Evolutionary conservation across 2,797 vertebrate species (phyloP), one percentile per base, ranked within the genome.

Genomic region (Euphonia xanthogaster): DNA sequence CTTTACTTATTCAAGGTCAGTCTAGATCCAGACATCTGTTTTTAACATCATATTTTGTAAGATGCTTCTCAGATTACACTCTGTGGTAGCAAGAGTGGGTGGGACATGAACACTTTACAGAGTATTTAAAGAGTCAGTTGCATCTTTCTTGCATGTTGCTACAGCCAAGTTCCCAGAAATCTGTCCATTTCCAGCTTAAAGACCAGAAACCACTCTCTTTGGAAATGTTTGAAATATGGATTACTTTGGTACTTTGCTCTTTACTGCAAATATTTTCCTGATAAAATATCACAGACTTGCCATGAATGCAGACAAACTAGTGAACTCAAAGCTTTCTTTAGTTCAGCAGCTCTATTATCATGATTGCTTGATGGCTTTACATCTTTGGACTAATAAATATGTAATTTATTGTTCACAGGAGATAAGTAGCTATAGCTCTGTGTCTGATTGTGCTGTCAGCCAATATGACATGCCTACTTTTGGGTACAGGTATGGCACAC

Each of bases 11-110:
- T 93, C 63, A 93, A 82, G 54, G 60, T 71, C 74, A 61, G 48
- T 78, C 88, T 93, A 82, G 47, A 74, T 71, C 62, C 84, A 95
- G 61, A 86, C 47, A 51, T 91, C 78, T 95, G 73, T 84, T 95
- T 88, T 61, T 57, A 72, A 61, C 62, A 73, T 78, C 22, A 7
- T 37, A 16, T 40, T 86, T 83, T 86, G 11, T 58, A 30, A 65
- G 28, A 42, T 45, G 37, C 35, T 90, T 94, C 86, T 90, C 92
- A 90, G 58, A 76, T 92, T 93, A 76, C 37, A 21, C n/a, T 70
- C 74, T 42, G 51, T 62, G 70, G 68, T 31, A 91, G 28, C 13
- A n/a, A 61, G 37, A 70, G 66, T 80, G 54, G 31, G 39, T 76
- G 33, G 42, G 30, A 89, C 51, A 20, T 10, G 31, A 89, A 37